These are phyloP conservation scores for Heteromormyrus szaboi DNA, from an alignment of 2,797 vertebrate species.

Conservation along the genomic window DNA sequence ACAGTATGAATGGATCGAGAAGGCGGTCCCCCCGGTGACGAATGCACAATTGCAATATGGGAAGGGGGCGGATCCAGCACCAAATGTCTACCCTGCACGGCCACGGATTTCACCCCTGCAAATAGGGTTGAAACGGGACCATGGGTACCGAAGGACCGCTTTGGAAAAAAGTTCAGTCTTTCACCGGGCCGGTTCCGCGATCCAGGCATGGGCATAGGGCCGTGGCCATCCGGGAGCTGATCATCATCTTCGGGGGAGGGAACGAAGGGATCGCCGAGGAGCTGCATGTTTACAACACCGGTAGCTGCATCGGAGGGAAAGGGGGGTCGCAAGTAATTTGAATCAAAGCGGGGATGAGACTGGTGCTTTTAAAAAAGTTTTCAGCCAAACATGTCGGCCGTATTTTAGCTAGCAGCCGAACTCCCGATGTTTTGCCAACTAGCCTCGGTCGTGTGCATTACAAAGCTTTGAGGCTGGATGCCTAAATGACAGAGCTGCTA, in stretches of 20 bases:
- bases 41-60: conserved; percentile 20
- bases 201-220: conserved; percentile 92
- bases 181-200: conserved; percentile 79
- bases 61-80: conserved; percentile 17
- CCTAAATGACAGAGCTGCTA: background rate
- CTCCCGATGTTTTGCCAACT: background rate
- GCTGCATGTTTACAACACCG: conserved; percentile 92
- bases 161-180: conserved; percentile 81
- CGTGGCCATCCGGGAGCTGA: conserved; percentile 80
- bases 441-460: background rate
- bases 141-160: conserved; percentile 40
- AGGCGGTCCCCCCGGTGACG: background rate
- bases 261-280: conserved; percentile 92
- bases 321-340: background rate
- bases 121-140: conserved; percentile 21
- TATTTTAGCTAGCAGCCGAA: background rate
- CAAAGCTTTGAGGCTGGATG: background rate
- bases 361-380: conserved; percentile 7
- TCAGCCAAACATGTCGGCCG: background rate
- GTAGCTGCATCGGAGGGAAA: conserved; percentile 52
- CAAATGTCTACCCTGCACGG: background rate
- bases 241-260: conserved; percentile 91
- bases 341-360: background rate
- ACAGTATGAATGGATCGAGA: background rate
- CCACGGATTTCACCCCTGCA: background rate